Evolutionary conservation across 1,140 invertebrate genomes (phyloP), one percentile per base, ranked within the genome.

Genomic region (Portunus trituberculatus): DNA sequence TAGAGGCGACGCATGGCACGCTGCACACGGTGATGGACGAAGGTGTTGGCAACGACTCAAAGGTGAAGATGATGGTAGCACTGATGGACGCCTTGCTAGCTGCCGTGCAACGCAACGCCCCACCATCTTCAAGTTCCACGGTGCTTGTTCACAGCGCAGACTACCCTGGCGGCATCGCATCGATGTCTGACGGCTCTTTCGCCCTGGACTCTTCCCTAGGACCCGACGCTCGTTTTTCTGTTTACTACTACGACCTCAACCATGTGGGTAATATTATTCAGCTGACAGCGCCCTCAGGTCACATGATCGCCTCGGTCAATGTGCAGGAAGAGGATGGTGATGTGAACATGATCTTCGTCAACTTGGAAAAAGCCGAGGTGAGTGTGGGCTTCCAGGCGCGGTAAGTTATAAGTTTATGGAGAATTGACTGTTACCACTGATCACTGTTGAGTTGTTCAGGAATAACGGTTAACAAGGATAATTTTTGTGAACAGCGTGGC

Each of bases 11-110:
- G 20, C 29, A 84, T 7, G 96, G 97, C 39, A 97, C 97, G 96
- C 97, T 97, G 0, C 97, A 97, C n/a, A 97, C 97, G 67, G 97
- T 97, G 96, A 96, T 97, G 88, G 97, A 97, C 94, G 96, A 97
- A 88, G 97, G 97, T 95, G 97, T 97, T 95, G 97, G 97, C 29
- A 97, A 97, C 93, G 96, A 96, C 46, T 95, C 94, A 2, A 95
- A 95, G 84, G 91, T 95, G 92, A 97, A 97, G 10, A 97, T 97
- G 84, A 97, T 98, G 96, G 97, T 97, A 86, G 95, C 96, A 8
- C 94, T 96, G 88, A 96, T 96, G 96, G 96, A 96, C 93, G 95
- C 96, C 20, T 84, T 96, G 14, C 76, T 95, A 16, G 95, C 95
- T 3, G 87, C 95, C 10, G 93, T 96, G 29, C 48, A 90, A 28